Conservation (phyloP, 1,140 invertebrate species). For the Neodiprion fabricii region DNA sequence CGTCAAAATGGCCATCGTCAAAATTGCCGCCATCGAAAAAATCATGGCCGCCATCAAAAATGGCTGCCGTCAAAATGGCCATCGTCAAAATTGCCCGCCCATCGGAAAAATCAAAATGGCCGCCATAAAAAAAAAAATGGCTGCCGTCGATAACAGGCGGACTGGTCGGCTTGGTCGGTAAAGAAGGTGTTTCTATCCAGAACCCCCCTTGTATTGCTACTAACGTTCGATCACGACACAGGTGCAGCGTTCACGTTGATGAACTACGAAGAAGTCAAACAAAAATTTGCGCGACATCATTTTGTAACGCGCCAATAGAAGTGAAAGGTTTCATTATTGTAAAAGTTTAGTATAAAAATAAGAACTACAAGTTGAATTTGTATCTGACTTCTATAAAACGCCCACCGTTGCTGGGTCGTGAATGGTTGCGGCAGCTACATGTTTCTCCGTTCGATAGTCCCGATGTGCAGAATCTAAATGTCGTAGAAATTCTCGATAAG, state of each 20-base stretch:
- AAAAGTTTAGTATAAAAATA: constrained; percentile 18
- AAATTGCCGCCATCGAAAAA: no score
- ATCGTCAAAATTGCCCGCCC: no score
- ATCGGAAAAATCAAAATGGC: no score
- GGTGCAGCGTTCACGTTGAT: constrained; percentile 21
- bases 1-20: no score
- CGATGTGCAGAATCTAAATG: constrained; percentile 17
- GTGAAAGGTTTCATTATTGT: constrained; percentile 21
- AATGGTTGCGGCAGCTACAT: constrained; percentile 28
- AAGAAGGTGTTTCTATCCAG: no score
- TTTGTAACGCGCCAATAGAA: constrained; percentile 19
- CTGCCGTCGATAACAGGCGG: no score
- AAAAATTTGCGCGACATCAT: not conserved
- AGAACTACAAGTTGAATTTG: constrained; percentile 8
- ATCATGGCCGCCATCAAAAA: no score
- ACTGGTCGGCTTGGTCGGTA: no score
- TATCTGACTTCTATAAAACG: constrained; percentile 20
- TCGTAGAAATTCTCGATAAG: constrained; percentile 20
- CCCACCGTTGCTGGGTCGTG: constrained; percentile 25
- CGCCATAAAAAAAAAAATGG: no score
- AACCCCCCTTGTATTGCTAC: no score
- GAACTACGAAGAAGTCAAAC: not conserved
- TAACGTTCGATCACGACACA: constrained; percentile 20
- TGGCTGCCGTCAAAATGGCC: no score
- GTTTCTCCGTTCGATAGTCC: no score